These are phyloP conservation scores for Phaedon cochleariae DNA, from an alignment of 2,888 invertebrate genomes.

Conservation along the genomic window DNA sequence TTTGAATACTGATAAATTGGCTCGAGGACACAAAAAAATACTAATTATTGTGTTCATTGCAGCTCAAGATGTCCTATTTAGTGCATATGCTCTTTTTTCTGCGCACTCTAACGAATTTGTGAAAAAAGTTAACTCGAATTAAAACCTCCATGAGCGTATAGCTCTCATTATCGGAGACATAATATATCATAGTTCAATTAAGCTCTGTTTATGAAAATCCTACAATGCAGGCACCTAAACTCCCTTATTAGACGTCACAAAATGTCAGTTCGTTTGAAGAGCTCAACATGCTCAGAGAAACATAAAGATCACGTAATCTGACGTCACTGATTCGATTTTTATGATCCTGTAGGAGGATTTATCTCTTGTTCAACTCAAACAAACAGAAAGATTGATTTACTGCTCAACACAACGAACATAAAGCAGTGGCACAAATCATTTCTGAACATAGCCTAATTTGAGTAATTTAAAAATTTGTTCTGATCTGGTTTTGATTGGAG, in stretches of 20 bases:
- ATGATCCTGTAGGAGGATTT: no score
- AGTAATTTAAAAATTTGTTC: no score
- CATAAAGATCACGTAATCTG: no score
- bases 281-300: no score
- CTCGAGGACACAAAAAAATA: neutral
- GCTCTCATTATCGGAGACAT: neutral
- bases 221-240: neutral
- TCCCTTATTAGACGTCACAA: neutral
- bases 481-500: no score
- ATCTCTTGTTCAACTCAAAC: no score
- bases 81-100: neutral
- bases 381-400: no score
- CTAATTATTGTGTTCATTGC: neutral
- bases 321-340: no score
- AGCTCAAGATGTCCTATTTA: neutral
- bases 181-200: neutral
- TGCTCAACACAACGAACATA: no score
- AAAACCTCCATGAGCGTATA: neutral
- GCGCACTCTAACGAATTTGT: neutral
- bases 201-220: neutral
- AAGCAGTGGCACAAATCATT: no score
- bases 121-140: neutral
- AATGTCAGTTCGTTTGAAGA: no score
- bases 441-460: no score
- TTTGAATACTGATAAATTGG: conserved; percentile 18